Conservation (phyloP, 2,797 vertebrate genomes). For the Tarsius wallacei region DNA sequence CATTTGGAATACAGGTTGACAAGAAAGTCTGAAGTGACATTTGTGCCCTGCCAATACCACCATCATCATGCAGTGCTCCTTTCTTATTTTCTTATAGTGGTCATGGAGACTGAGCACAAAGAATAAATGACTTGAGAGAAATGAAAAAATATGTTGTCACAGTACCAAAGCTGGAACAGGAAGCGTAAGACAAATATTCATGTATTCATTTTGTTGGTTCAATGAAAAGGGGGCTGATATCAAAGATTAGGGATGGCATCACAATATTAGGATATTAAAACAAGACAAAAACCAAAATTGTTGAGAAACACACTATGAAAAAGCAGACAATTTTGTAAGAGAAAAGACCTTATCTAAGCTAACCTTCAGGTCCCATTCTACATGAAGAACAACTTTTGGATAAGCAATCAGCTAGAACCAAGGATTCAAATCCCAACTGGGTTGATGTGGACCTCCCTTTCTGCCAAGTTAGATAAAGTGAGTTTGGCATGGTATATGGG, state of each 20-base stretch:
- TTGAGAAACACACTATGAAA: not conserved
- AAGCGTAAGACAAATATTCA: conserved; percentile 48
- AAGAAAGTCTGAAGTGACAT: conserved; percentile 84
- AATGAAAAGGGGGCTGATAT: not conserved
- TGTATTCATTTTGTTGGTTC: not conserved
- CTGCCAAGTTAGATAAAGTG: conserved; percentile 68
- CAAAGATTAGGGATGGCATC: not conserved
- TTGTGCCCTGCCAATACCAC: conserved; percentile 66
- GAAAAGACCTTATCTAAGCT: not conserved
- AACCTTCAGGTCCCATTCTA: not conserved
- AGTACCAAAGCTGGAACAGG: not conserved
- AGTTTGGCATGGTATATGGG: conserved; percentile 39
- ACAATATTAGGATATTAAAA: not conserved
- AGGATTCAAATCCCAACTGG: conserved; percentile 41
- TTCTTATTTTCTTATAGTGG: conserved; percentile 74
- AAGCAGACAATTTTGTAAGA: not conserved
- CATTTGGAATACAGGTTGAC: conserved; percentile 72
- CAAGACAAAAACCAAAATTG: not conserved
- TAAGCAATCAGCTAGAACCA: not conserved
- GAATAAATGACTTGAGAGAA: conserved; percentile 74
- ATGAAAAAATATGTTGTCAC: conserved; percentile 74
- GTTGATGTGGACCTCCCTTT: not conserved
- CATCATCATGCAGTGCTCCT: conserved; percentile 61
- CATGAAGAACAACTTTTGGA: conserved; percentile 41
- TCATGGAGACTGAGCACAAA: conserved; percentile 73